Base-by-base conservation (phyloP, 2,888 invertebrate genomes). In the Chrysodeixis includens region DNA sequence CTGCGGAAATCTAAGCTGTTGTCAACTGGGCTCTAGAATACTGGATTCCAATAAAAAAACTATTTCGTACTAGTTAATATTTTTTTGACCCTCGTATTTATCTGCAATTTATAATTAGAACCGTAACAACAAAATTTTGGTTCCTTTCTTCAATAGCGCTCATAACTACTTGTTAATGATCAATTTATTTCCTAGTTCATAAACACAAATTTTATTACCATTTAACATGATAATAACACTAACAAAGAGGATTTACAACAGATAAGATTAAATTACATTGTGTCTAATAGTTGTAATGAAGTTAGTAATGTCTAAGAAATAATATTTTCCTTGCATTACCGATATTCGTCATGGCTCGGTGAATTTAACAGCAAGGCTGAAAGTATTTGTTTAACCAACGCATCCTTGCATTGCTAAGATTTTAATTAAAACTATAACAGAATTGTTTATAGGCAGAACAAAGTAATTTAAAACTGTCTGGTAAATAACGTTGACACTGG, bases 341-440 rank as follows among this genome's bases (percentile, higher is more conserved):
- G 44, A 12, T 22, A n/a, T 20, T 57, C 60, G 85, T 86, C 72
- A 85, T 74, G 88, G 78, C 71, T 76, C 80, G 77, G 62, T 74
- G 71, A 57, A 60, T 77, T 40, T 60, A 62, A 66, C 20, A 22
- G 30, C 80, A 83, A 81, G 81, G 81, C 60, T 78, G 53, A 63
- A 70, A 63, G 30, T 68, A 69, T 68, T 26, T 26, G 26, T 26
- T 66, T 70, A 62, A 66, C 59, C 30, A 56, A n/a, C 56, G 44
- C 66, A 74, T 77, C 66, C 69, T 71, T 62, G 69, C 62, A 56
- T 72, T 65, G 55, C 69, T 63, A 63, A 78, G 46, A 69, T 55
- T 59, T 62, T 60, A 69, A 40, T 40, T 66, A 62, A 65, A 66
- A 63, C 30, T 16, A 54, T 53, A 54, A 18, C 20, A 51, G 7